Conservation (phyloP, 2,113 vertebrate genomes). For the Macrotis lagotis region DNA sequence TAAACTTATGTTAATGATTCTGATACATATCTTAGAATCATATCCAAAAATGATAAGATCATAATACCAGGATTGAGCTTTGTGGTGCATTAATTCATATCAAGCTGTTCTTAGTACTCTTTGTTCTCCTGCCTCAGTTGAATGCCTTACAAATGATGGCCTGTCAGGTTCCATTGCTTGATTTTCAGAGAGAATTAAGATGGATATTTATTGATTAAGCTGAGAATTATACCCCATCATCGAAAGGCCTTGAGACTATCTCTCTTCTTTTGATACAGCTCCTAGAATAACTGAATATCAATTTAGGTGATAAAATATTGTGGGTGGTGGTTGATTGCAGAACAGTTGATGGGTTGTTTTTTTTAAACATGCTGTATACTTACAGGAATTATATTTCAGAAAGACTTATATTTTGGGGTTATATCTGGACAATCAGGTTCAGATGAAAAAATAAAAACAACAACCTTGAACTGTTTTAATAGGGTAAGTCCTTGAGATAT, state of each 20-base stretch:
- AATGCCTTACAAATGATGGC: constrained; percentile 5
- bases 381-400: not conserved
- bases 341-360: constrained; percentile 25
- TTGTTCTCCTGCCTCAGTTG: constrained; percentile 35
- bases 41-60: constrained; percentile 41
- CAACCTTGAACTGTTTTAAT: constrained; percentile 13
- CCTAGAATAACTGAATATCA: not conserved
- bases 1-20: constrained; percentile 32
- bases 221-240: not conserved
- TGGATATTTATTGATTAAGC: constrained; percentile 12
- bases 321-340: not conserved
- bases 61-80: constrained; percentile 14
- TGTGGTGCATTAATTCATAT: constrained; percentile 43
- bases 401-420: not conserved
- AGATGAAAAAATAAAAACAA: too few relatives aligned
- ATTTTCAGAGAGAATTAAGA: constrained; percentile 48
- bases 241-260: not conserved
- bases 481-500: constrained; percentile 20
- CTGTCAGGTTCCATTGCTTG: constrained; percentile 41
- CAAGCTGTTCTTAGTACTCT: constrained; percentile 47
- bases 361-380: constrained; percentile 33
- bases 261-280: not conserved
- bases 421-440: not conserved
- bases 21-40: constrained; percentile 35
- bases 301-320: not conserved